Evolutionary conservation across 2,888 invertebrate species (phyloP).

Genomic region (Chironomus riparius): DNA sequence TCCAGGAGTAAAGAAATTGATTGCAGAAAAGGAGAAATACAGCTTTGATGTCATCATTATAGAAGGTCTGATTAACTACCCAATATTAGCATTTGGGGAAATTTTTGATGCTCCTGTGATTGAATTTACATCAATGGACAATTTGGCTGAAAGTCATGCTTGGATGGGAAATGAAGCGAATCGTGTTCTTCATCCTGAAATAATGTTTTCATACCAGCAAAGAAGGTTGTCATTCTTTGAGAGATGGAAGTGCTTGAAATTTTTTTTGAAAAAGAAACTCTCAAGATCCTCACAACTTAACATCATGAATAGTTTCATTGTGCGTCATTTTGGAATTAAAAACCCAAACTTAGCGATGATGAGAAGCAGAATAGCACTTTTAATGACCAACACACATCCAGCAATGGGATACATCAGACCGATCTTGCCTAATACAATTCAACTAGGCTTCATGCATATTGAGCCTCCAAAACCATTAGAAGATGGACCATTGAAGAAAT

Average conservation of each 20-base stretch:
- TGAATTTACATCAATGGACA: conserved; percentile 33
- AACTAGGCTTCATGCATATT: conserved; percentile 19
- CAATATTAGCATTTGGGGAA: conserved; percentile 31
- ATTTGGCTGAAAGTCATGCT: conserved; percentile 32
- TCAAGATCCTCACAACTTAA: too few species aligned
- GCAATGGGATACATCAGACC: conserved; percentile 1
- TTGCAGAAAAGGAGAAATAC: conserved; percentile 30
- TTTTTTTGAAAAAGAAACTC: too few species aligned
- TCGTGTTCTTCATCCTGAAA: conserved; percentile 34
- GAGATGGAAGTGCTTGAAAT: conserved; percentile 30
- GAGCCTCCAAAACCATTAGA: conserved; percentile 4
- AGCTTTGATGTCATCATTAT: conserved; percentile 33
- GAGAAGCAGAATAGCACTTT: neutral
- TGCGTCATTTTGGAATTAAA: neutral
- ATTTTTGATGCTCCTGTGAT: conserved; percentile 31
- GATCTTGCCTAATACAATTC: conserved; percentile 16
- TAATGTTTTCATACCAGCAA: conserved; percentile 32
- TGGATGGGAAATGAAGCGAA: conserved; percentile 33
- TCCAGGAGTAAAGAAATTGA: conserved; percentile 32
- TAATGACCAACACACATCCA: conserved; percentile 18
- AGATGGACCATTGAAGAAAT: conserved; percentile 7
- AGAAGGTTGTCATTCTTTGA: conserved; percentile 40
- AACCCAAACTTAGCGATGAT: neutral
- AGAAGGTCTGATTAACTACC: conserved; percentile 30
- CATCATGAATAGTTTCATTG: neutral